Evolutionary conservation across 1,140 invertebrate genomes (phyloP), one percentile per base, ranked within the genome.

Genomic region (Charaxes varanes): DNA sequence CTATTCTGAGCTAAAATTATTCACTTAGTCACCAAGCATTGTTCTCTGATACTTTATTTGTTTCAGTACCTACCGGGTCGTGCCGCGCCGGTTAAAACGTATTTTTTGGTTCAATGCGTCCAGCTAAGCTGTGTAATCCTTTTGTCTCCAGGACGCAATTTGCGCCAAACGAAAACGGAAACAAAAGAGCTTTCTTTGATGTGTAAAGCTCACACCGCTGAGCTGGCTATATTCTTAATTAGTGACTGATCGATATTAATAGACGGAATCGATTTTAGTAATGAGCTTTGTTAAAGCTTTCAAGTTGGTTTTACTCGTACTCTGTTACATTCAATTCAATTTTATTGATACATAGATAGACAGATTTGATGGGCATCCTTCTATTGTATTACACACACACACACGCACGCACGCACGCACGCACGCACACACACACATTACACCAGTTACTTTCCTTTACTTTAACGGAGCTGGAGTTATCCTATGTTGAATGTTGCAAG

Each of bases 1-100:
- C 11, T 6, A 17, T 24, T 22, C 27, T 22, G 37, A 32, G 62
- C 69, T 77, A 77, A 77, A 77, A 73, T 77, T 77, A 77, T 73
- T 70, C 69, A 76, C 38, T 71, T 66, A 72, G 44, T 67, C 59
- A 58, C 42, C 58, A 53, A 48, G 53, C 65, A 77, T 77, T 77
- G 72, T 73, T 71, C 69, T 71, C 54, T 62, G 48, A 70, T 73
- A 77, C 61, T 73, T 73, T 76, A 72, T 76, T 73, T 73, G 63
- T 63, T 21, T 47, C 36, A 27, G 48, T 50, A 46, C 36, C 30
- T 54, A 36, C 47, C 32, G 36, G 42, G 28, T 24, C 27, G 21
- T 24, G n/a, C 18, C 42, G 41, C 43, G 24, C 35, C 38, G 38
- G 51, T 58, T 47, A 30, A 27, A 47, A 30, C 40, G 35, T 58